phyloP scores from a whole-genome alignment of 2,797 vertebrate species.

The Potorous gilbertii region DNA sequence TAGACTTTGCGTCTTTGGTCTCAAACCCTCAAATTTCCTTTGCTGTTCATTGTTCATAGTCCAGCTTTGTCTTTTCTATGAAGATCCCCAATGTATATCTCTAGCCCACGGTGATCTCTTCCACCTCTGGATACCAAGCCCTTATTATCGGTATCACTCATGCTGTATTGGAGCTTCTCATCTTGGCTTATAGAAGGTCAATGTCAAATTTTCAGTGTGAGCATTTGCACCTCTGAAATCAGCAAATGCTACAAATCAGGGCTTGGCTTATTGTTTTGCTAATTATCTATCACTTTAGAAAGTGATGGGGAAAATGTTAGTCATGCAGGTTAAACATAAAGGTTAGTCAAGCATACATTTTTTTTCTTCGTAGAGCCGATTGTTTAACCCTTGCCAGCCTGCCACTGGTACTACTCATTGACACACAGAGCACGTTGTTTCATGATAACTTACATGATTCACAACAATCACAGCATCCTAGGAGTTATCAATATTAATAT shows the following conservation, averaged over 20 bases:
- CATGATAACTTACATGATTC: neutral
- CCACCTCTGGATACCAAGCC: neutral
- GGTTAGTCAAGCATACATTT: neutral
- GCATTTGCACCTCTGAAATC: neutral
- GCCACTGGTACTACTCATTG: neutral
- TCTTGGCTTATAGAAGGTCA: neutral
- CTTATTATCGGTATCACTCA: neutral
- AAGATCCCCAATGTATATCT: neutral
- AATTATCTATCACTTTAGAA: neutral
- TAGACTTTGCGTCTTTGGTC: neutral
- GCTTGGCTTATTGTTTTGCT: neutral
- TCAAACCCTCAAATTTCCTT: neutral
- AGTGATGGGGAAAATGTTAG: neutral
- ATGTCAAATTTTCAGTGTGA: neutral
- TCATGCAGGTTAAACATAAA: neutral
- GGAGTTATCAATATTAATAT: neutral
- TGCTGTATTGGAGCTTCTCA: neutral
- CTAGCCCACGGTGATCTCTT: neutral
- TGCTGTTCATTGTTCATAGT: neutral
- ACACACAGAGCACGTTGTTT: neutral
- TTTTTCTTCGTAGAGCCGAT: neutral
- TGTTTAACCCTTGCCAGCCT: neutral
- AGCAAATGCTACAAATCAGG: neutral
- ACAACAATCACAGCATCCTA: neutral
- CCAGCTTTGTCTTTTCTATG: neutral